Conservation (phyloP, 92 coral and sea anemone species). For the Siderastrea siderea region DNA sequence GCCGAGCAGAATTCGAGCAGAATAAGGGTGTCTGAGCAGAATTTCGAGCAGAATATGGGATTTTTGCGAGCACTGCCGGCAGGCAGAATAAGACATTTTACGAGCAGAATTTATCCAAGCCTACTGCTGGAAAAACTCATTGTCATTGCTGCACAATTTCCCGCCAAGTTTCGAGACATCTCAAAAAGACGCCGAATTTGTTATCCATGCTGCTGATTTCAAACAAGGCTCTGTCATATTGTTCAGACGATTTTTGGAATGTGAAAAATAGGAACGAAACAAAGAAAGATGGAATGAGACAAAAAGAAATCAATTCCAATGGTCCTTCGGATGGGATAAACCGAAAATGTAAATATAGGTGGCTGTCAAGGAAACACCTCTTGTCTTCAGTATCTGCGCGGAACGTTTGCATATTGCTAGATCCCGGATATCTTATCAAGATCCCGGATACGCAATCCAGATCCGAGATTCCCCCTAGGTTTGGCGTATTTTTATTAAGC, state of each 20-base stretch:
- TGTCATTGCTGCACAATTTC: not conserved
- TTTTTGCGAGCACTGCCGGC: too few relatives aligned
- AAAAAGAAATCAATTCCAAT: not conserved
- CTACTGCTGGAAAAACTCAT: not conserved
- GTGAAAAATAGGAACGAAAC: not conserved
- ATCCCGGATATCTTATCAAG: constrained; percentile 6
- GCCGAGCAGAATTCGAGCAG: too few relatives aligned
- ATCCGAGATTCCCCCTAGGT: not conserved
- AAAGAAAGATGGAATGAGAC: not conserved
- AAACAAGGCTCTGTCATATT: not conserved
- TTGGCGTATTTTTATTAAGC: too few relatives aligned
- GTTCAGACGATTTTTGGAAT: not conserved
- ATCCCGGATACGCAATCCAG: not conserved
- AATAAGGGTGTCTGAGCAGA: too few relatives aligned
- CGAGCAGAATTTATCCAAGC: too few relatives aligned
- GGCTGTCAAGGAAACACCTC: constrained; percentile 19
- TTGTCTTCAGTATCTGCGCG: not conserved
- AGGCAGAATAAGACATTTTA: too few relatives aligned
- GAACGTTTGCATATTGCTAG: not conserved
- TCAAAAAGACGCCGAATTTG: too few relatives aligned
- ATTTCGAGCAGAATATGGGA: too few relatives aligned
- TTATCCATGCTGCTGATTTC: too few relatives aligned
- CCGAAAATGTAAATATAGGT: not conserved
- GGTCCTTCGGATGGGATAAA: not conserved
- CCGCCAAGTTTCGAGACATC: not conserved